These are phyloP conservation scores for Sceloporus tristichus DNA, from an alignment of 2,113 vertebrate species.

Conservation along the genomic window DNA sequence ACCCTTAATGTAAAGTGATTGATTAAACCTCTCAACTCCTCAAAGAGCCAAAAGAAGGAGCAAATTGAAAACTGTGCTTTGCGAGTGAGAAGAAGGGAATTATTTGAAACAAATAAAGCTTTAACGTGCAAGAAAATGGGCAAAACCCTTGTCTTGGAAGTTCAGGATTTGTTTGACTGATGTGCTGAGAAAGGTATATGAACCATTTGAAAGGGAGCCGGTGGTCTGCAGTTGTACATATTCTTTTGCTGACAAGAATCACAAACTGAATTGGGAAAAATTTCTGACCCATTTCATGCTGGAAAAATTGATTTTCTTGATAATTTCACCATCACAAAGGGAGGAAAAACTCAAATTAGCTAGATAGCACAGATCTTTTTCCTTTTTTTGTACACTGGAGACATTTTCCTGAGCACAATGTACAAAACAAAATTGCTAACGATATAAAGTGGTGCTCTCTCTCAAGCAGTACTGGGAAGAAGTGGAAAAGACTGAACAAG, in stretches of 20 bases:
- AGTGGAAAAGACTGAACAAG: neutral
- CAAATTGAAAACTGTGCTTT: conserved; percentile 18
- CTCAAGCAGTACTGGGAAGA: neutral
- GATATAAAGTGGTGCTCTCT: neutral
- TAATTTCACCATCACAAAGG: conserved; percentile 62
- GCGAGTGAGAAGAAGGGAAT: neutral
- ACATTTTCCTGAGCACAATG: conserved; percentile 56
- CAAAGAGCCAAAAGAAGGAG: conserved; percentile 47
- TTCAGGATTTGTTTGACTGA: neutral
- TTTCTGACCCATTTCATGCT: neutral
- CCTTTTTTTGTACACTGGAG: conserved; percentile 22
- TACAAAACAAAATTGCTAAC: conserved; percentile 33
- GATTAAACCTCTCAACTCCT: conserved; percentile 40
- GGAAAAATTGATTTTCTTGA: conserved; percentile 59
- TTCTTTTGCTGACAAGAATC: conserved; percentile 31
- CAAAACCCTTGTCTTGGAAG: neutral
- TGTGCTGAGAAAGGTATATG: neutral
- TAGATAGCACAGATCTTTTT: conserved; percentile 39
- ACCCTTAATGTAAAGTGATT: conserved; percentile 26
- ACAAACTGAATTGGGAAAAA: conserved; percentile 26
- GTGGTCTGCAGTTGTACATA: neutral
- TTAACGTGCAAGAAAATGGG: neutral
- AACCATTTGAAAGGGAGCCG: neutral
- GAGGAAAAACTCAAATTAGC: conserved; percentile 58
- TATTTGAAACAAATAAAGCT: conserved; percentile 36